These are phyloP conservation scores for Erythrocercus mccallii DNA, from an alignment of 2,113 vertebrate species.

Conservation along the genomic window DNA sequence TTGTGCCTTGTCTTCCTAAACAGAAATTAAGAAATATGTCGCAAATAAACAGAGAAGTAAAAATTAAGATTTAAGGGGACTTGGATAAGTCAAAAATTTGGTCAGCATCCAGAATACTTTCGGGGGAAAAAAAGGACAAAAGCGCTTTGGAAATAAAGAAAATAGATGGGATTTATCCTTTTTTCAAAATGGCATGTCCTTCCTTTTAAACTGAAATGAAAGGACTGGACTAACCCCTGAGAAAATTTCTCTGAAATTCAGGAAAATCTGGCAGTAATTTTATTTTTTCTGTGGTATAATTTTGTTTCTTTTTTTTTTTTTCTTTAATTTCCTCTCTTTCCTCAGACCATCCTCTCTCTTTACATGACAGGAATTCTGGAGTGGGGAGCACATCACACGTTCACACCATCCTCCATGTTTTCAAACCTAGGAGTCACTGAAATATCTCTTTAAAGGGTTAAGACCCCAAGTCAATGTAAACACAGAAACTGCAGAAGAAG, in stretches of 20 bases:
- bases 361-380: not conserved
- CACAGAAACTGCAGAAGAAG: not conserved
- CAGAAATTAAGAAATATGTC: not conserved
- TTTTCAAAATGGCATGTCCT: not conserved
- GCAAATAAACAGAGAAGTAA: not conserved
- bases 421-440: not conserved
- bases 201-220: not conserved
- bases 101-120: not conserved
- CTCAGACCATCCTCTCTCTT: not conserved
- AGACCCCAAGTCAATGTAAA: not conserved
- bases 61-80: not conserved
- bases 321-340: not conserved
- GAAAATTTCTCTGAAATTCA: not conserved
- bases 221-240: not conserved
- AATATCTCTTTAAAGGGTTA: not conserved
- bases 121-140: not conserved
- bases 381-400: accelerated
- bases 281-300: not conserved
- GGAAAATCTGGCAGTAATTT: not conserved
- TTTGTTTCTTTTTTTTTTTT: accelerated
- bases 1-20: not conserved
- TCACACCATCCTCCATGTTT: not conserved
- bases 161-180: not conserved
- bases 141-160: not conserved
- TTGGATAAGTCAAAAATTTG: not conserved